These are phyloP conservation scores for Microctenopoma stevenorrisi DNA, from an alignment of 2,797 vertebrate genomes.

Conservation along the genomic window DNA sequence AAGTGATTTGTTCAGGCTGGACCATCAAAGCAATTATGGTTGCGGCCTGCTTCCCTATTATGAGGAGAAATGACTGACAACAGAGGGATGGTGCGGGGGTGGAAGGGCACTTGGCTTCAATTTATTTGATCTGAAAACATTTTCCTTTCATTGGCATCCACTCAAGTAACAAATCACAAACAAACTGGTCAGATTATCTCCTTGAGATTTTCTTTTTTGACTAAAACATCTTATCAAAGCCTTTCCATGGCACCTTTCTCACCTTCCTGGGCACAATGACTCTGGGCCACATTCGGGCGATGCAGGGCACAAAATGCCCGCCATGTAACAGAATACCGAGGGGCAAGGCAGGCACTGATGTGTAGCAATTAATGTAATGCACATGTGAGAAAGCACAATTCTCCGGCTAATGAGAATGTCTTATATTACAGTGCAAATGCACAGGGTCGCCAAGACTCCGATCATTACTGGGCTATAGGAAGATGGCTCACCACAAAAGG, in stretches of 20 bases:
- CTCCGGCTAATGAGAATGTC: constrained; percentile 78
- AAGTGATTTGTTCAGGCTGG: constrained; percentile 98
- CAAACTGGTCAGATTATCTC: constrained; percentile 64
- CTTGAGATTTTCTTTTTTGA: constrained; percentile 42
- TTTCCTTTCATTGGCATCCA: constrained; percentile 68
- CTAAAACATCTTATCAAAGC: constrained; percentile 53
- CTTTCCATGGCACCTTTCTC: constrained; percentile 40
- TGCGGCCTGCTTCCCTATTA: constrained; percentile 94
- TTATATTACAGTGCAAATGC: constrained; percentile 81
- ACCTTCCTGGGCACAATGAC: constrained; percentile 51
- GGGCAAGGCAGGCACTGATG: constrained; percentile 70
- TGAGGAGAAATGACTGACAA: constrained; percentile 97
- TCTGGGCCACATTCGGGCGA: constrained; percentile 50
- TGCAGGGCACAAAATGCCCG: constrained; percentile 46
- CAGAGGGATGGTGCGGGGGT: constrained; percentile 76
- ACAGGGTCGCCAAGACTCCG: constrained; percentile 73
- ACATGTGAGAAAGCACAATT: constrained; percentile 74
- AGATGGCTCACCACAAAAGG: constrained; percentile 78
- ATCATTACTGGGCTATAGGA: constrained; percentile 78
- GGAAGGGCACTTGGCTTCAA: constrained; percentile 81
- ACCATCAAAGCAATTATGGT: constrained; percentile 99
- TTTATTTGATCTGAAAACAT: constrained; percentile 81
- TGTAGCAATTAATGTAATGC: constrained; percentile 85
- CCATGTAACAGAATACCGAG: constrained; percentile 73
- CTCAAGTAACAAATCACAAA: constrained; percentile 75